phyloP scores from a whole-genome alignment of 1,140 invertebrate genomes.

The Stratiolaelaps scimitus region DNA sequence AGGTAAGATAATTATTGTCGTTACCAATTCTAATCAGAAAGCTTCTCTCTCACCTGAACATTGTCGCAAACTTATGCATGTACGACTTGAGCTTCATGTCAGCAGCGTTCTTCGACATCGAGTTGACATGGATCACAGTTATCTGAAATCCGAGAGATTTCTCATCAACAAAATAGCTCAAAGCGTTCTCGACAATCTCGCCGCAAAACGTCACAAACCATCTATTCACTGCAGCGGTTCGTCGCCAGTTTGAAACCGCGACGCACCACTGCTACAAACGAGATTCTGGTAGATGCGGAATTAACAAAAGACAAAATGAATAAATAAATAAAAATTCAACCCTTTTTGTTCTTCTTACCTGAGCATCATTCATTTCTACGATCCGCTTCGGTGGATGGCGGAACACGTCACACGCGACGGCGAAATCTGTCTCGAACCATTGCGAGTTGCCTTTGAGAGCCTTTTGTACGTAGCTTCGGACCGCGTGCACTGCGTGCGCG shows the following conservation, averaged over 20 bases:
- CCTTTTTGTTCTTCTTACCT: too few relatives aligned
- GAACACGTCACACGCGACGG: slow-evolving; percentile 34
- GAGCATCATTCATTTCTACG: slow-evolving; percentile 30
- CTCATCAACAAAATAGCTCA: too few relatives aligned
- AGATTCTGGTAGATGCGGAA: too few relatives aligned
- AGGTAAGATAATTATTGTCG: too few relatives aligned
- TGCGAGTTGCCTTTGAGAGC: slow-evolving; percentile 31
- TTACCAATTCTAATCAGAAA: slow-evolving; percentile 28
- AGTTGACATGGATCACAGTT: slow-evolving; percentile 33
- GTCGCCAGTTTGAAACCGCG: too few relatives aligned
- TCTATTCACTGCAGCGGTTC: too few relatives aligned
- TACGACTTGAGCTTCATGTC: slow-evolving; percentile 33
- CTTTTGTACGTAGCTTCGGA: slow-evolving; percentile 27
- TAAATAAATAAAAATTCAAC: too few relatives aligned
- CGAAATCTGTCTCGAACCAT: slow-evolving; percentile 32
- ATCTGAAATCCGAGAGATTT: background rate
- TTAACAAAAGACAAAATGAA: too few relatives aligned
- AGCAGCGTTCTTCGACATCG: slow-evolving; percentile 35
- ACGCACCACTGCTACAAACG: too few relatives aligned
- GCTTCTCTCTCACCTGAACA: background rate
- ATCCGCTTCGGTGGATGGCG: slow-evolving; percentile 21
- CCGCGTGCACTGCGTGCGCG: slow-evolving; percentile 32
- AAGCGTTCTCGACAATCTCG: too few relatives aligned
- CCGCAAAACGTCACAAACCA: too few relatives aligned
- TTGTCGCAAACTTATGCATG: slow-evolving; percentile 33